These are phyloP conservation scores for Pyxicephalus adspersus DNA, from an alignment of 2,113 vertebrate species.

Conservation along the genomic window DNA sequence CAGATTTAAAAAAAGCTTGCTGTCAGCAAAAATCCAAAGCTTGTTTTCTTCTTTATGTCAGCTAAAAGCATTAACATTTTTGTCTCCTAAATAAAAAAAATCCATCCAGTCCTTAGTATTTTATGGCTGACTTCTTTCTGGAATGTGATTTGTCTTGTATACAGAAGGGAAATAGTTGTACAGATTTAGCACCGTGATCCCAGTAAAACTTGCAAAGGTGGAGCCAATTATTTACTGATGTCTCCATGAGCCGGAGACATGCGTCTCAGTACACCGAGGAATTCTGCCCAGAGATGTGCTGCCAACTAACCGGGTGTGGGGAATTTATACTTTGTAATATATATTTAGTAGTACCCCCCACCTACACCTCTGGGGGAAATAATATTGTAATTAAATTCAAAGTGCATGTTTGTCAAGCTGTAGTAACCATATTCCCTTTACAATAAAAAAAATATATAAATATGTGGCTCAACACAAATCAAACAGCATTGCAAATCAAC, in stretches of 20 bases:
- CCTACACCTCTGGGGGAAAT: too few relatives aligned
- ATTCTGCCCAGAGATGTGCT: neutral
- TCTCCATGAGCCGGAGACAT: neutral
- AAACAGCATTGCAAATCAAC: too few relatives aligned
- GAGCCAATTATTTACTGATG: constrained; percentile 2
- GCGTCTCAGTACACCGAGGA: constrained; percentile 8
- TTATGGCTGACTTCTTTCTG: constrained; percentile 25
- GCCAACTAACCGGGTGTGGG: neutral
- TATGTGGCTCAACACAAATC: too few relatives aligned
- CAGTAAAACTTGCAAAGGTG: neutral
- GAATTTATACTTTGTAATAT: too few relatives aligned
- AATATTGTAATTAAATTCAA: too few relatives aligned
- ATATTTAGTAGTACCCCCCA: too few relatives aligned
- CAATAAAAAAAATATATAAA: too few relatives aligned
- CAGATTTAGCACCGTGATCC: constrained; percentile 17
- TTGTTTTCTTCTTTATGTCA: neutral
- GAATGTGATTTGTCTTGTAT: constrained; percentile 17
- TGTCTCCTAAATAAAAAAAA: constrained; percentile 19
- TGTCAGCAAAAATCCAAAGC: constrained; percentile 36
- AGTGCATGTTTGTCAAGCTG: too few relatives aligned
- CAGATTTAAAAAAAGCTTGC: neutral
- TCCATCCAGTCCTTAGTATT: neutral
- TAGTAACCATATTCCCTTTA: too few relatives aligned
- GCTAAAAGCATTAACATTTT: constrained; percentile 39
- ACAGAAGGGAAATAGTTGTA: constrained; percentile 15